Evolutionary conservation across 2,888 invertebrate genomes (phyloP).

Genomic region (Glaucopsyche alexis): DNA sequence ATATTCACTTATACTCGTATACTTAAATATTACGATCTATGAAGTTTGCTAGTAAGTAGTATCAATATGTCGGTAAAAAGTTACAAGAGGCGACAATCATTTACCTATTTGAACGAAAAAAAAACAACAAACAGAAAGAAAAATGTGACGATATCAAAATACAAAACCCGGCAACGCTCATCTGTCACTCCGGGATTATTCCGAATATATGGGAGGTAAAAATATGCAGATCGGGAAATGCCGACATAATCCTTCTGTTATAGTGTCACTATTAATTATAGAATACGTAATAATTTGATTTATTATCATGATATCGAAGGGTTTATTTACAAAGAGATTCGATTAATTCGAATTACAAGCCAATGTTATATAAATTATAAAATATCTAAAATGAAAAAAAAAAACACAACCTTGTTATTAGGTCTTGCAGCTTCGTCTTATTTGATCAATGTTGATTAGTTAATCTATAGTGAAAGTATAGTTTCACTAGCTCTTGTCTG

Average conservation of each 20-base stretch:
- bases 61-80: no score
- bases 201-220: conserved; percentile 7
- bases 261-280: background rate
- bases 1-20: no score
- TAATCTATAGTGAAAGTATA: no score
- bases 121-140: background rate
- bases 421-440: no score
- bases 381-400: no score
- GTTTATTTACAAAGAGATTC: background rate
- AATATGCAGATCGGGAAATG: conserved; percentile 4
- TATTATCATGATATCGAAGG: background rate
- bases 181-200: conserved; percentile 22
- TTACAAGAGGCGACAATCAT: background rate
- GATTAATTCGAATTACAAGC: no score
- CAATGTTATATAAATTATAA: no score
- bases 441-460: no score
- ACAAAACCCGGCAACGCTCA: conserved; percentile 8
- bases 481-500: no score
- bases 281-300: background rate
- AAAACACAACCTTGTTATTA: no score
- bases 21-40: no score
- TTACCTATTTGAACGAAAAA: background rate
- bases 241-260: background rate
- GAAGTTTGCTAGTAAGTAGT: no score
- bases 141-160: conserved; percentile 23